Base-by-base conservation (phyloP, 1,140 invertebrate genomes). In the Nylanderia fulva region DNA sequence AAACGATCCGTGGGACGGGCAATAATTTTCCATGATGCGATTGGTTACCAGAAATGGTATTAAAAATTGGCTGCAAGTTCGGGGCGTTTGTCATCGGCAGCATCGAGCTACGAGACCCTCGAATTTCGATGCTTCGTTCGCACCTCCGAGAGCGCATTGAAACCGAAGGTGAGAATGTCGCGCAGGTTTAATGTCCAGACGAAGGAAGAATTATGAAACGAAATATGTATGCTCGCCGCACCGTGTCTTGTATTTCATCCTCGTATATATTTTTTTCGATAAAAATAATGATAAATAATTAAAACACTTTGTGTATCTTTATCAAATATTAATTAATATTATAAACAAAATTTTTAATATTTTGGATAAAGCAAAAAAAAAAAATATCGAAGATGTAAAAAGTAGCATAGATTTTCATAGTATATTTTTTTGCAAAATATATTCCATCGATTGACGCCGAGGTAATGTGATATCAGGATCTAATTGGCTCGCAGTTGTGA, bases 11-110 rank as follows among this genome's bases (percentile, higher is more conserved):
- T 83, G 86, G 87, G 76, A 77, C 64, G 27, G 80, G 63, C 77
- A 61, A 88, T 91, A 87, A 90, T 84, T 90, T 90, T 87, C 80
- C 69, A n/a, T 71, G 75, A 52, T 66, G 88, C 88, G 88, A 90
- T 90, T 77, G 88, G 80, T 89, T 85, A 48, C 76, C 83, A 87
- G 84, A 89, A 87, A 87, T 76, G 88, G 85, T 90, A 87, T 90
- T 85, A 90, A 91, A 90, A 91, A 91, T 91, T 90, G 82, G 75
- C 68, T 69, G 69, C 5, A 79, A 60, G 66, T 29, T 85, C 72
- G 85, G 52, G 36, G 63, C 90, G 90, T 92, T 92, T 92, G 76
- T 92, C 90, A 92, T 91, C 88, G 76, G 85, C 84, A 39, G 27
- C 75, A 52, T 79, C 71, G 58, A 85, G 86, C 60, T 27, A 45